Conservation (phyloP, 2,797 vertebrate species). For the Hippopotamyrus pictus region DNA sequence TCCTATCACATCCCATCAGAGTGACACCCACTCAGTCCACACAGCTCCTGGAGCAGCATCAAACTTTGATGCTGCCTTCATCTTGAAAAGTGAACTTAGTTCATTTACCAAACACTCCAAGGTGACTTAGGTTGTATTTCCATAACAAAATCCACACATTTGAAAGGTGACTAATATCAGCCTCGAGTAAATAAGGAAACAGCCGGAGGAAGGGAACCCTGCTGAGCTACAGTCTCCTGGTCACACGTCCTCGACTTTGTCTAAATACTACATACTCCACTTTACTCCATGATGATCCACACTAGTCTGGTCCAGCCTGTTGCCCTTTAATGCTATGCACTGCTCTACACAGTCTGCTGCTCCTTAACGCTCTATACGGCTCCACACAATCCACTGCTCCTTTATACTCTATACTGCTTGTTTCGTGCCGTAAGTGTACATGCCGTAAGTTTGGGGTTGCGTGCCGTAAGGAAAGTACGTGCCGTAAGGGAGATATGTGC, state of each 20-base stretch:
- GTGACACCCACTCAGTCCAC: neutral
- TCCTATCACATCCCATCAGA: neutral
- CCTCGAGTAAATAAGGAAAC: neutral
- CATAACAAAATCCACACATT: neutral
- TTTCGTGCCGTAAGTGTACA: no score
- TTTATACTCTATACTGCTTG: neutral
- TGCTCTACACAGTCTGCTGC: neutral
- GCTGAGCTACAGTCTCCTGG: neutral
- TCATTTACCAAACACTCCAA: neutral
- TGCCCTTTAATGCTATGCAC: neutral
- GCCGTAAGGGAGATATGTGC: no score
- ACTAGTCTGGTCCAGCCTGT: neutral
- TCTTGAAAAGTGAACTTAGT: neutral
- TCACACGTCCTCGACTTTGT: neutral
- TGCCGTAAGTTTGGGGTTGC: no score
- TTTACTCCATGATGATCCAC: neutral
- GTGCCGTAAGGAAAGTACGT: no score
- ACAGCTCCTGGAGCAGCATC: neutral
- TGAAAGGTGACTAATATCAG: constrained; percentile 3
- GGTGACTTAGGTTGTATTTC: neutral
- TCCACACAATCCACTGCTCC: neutral
- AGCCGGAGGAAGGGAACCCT: neutral
- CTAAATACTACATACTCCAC: neutral
- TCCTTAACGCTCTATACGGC: neutral
- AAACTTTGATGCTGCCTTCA: neutral